These are phyloP conservation scores for Isaurus tuberculatus DNA, from an alignment of 92 coral and sea anemone species.

Conservation along the genomic window DNA sequence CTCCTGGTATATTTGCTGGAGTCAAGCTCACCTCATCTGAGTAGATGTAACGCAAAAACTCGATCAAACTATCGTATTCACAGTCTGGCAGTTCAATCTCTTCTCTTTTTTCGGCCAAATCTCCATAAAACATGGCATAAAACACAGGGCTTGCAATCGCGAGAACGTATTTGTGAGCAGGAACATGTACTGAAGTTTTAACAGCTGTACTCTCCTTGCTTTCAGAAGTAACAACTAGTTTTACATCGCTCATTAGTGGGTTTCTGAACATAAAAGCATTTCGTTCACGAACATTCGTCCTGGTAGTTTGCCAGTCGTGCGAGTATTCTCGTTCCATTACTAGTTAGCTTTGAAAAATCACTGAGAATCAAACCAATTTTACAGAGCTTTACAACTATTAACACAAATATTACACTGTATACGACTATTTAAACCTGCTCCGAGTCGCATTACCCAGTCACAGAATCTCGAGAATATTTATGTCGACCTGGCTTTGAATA, in stretches of 20 bases:
- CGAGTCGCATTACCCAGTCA: background rate
- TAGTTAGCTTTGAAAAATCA: background rate
- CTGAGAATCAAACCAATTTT: background rate
- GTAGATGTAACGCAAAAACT: conserved; percentile 69
- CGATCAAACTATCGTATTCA: conserved; percentile 63
- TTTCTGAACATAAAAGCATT: conserved; percentile 54
- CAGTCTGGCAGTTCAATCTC: conserved; percentile 72
- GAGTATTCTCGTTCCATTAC: conserved; percentile 12
- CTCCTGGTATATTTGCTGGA: conserved; percentile 54
- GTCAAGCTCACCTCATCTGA: conserved; percentile 67
- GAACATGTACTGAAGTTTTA: conserved; percentile 33
- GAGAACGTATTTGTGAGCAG: conserved; percentile 50
- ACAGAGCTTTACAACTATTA: background rate
- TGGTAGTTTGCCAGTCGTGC: conserved; percentile 55
- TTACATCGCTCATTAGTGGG: conserved; percentile 52
- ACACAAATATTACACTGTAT: background rate
- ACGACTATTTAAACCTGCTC: background rate
- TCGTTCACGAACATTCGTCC: conserved; percentile 49
- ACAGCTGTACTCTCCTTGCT: background rate
- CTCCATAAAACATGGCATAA: conserved; percentile 49
- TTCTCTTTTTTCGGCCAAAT: conserved; percentile 61
- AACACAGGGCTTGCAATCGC: conserved; percentile 77
- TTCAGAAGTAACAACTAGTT: conserved; percentile 20
- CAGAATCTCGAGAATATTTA: background rate
- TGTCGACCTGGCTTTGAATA: background rate